Evolutionary conservation across 2,113 vertebrate species (phyloP).

Genomic region (Stigmatopora argus): DNA sequence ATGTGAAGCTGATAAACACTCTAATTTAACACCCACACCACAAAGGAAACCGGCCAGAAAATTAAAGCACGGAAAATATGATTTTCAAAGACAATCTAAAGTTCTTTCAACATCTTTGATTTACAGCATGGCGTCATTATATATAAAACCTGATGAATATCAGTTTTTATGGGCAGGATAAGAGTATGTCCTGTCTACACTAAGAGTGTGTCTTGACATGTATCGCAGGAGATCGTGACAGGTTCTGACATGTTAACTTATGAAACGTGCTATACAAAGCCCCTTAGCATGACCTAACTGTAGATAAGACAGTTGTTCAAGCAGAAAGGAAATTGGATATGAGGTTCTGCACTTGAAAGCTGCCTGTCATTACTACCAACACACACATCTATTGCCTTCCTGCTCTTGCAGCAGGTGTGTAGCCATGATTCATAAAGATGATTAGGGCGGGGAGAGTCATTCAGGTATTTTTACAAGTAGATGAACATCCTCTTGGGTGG

Average conservation of each 20-base stretch:
- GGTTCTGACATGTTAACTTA: slow-evolving; percentile 1
- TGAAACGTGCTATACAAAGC: not conserved
- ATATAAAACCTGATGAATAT: not conserved
- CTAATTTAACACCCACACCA: not conserved
- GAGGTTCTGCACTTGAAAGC: not conserved
- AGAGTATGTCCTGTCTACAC: not conserved
- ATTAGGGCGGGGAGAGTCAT: not conserved
- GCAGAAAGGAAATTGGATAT: not conserved
- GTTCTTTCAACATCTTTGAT: not conserved
- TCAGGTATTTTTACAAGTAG: not conserved
- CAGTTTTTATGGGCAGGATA: not conserved
- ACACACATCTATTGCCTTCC: not conserved
- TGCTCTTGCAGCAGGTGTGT: not conserved
- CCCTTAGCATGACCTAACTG: not conserved
- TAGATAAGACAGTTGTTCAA: not conserved
- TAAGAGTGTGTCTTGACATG: not conserved
- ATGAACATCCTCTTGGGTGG: not conserved
- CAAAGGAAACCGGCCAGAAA: not conserved
- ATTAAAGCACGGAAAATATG: not conserved
- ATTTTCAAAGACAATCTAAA: slow-evolving; percentile 1
- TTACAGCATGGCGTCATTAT: not conserved
- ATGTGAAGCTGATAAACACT: slow-evolving; percentile 2
- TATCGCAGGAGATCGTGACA: not conserved
- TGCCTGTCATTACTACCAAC: not conserved
- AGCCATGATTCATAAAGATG: not conserved